Evolutionary conservation across 1,140 invertebrate species (phyloP), one percentile per base, ranked within the genome.

Genomic region (Cotesia glomerata): DNA sequence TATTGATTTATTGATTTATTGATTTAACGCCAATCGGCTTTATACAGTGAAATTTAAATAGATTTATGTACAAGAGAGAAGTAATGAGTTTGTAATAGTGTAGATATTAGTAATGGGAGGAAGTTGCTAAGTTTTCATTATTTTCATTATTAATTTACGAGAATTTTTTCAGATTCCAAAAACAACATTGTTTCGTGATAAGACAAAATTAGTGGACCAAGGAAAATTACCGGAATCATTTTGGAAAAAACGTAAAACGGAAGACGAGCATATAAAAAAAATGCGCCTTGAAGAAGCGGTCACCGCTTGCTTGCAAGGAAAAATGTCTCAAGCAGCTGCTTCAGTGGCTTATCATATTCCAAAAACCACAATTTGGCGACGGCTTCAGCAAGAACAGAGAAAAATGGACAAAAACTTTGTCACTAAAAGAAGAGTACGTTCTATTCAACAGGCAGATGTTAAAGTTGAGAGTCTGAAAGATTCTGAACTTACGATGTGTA

Each of bases 351-450:
- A 88, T 74, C 85, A 86, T 74, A 89, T 90, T 70, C 89, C 90
- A 26, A 91, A 91, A 80, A 90, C 89, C n/a, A 91, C 90, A 0
- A 88, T 91, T 26, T 91, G 90, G 90, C 85, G 90, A 34, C 82
- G 88, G 65, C 78, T 91, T 4, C 89, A 89, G 62, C 85, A 88
- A 59, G 81, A 84, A 34, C 73, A 62, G 11, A 78, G 11, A 73
- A 77, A 72, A 73, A 59, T 8, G 11, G 52, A 16, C 34, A 35
- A 16, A n/a, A n/a, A 7, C 56, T 14, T 26, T 68, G 66, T 64
- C 13, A 54, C 5, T 16, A 34, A 63, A 54, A 26, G 32, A 14
- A 52, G 32, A 58, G 39, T 62, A 59, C 59, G 59, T 45, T 2
- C 54, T 34, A 13, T 14, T 9, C 61, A 74, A 16, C 16, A 74